Evolutionary conservation across 2,797 vertebrate species (phyloP).

Genomic region (Taenioides sp.): DNA sequence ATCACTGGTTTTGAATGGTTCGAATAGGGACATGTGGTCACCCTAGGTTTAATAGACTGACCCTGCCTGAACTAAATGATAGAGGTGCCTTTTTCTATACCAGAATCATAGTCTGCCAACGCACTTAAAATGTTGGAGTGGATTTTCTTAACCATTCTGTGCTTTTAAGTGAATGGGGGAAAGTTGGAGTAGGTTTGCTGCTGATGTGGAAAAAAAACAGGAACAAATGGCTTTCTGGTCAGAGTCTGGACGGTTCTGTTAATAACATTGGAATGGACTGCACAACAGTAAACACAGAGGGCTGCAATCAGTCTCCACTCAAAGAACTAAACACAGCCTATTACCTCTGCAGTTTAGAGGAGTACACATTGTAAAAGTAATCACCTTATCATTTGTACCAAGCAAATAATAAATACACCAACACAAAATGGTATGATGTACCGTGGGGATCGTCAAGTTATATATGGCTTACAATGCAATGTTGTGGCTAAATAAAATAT

Average conservation of each 20-base stretch:
- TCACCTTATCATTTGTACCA: conserved; percentile 29
- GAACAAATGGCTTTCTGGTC: conserved; percentile 39
- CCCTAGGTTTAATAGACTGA: not conserved
- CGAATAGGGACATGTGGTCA: too few species aligned
- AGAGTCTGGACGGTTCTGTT: conserved; percentile 41
- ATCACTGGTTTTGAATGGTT: too few species aligned
- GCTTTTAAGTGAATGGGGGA: conserved; percentile 21
- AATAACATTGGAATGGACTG: conserved; percentile 44
- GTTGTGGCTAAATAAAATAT: conserved; percentile 36
- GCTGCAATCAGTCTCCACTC: conserved; percentile 56
- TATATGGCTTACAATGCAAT: conserved; percentile 13
- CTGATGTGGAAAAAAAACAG: conserved; percentile 31
- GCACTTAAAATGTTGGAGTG: conserved; percentile 47
- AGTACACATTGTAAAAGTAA: conserved; percentile 23
- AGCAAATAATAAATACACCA: conserved; percentile 6
- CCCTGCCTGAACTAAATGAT: not conserved
- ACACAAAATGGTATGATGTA: not conserved
- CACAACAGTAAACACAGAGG: conserved; percentile 49
- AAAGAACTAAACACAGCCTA: conserved; percentile 49
- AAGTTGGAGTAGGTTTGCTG: conserved; percentile 43
- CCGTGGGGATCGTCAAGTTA: conserved; percentile 24
- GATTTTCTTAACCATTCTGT: conserved; percentile 47
- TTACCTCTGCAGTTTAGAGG: conserved; percentile 34
- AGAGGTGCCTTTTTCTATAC: conserved; percentile 4
- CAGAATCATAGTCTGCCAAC: conserved; percentile 29